A percentile compares a stretch with the other conserved stretches of the same genome.
These are phyloP conservation scores for Hermodice carunculata DNA, from an alignment of 2,888 invertebrate genomes.

Conservation along the genomic window DNA sequence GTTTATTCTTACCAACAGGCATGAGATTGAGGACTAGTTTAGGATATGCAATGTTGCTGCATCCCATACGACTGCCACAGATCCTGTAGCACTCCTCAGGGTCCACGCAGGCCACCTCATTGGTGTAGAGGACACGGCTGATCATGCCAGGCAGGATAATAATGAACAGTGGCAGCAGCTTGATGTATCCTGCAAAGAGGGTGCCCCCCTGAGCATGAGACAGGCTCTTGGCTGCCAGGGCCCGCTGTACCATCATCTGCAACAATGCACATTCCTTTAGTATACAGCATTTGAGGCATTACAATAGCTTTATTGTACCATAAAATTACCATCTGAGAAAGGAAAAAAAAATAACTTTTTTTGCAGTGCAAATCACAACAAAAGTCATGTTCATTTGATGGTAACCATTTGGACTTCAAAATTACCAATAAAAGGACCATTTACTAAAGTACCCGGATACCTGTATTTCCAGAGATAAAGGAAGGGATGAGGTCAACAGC, in stretches of 20 bases:
- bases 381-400: too few relatives aligned
- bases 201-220: slow-evolving; percentile 73
- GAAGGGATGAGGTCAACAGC: too few relatives aligned
- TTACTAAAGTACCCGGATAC: too few relatives aligned
- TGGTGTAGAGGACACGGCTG: slow-evolving; percentile 71
- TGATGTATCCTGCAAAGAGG: slow-evolving; percentile 71
- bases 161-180: slow-evolving; percentile 71
- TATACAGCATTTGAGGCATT: too few relatives aligned
- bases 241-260: slow-evolving; percentile 73
- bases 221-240: slow-evolving; percentile 72
- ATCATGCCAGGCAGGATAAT: slow-evolving; percentile 74
- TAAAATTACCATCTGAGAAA: too few relatives aligned
- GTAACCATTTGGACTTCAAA: too few relatives aligned
- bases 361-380: too few relatives aligned
- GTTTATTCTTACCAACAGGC: slow-evolving; percentile 69
- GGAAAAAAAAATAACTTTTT: too few relatives aligned
- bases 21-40: slow-evolving; percentile 71
- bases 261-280: too few relatives aligned
- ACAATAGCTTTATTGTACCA: too few relatives aligned
- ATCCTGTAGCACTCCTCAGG: slow-evolving; percentile 64
- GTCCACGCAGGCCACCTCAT: slow-evolving; percentile 69
- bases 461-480: too few relatives aligned
- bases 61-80: slow-evolving; percentile 67
- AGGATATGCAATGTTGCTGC: slow-evolving; percentile 72
- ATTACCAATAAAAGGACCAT: too few relatives aligned